Percentiles rank a stretch among this genome's conserved stretches.
phyloP scores from a whole-genome alignment of 2,113 vertebrate genomes.

The Delphinapterus leucas region DNA sequence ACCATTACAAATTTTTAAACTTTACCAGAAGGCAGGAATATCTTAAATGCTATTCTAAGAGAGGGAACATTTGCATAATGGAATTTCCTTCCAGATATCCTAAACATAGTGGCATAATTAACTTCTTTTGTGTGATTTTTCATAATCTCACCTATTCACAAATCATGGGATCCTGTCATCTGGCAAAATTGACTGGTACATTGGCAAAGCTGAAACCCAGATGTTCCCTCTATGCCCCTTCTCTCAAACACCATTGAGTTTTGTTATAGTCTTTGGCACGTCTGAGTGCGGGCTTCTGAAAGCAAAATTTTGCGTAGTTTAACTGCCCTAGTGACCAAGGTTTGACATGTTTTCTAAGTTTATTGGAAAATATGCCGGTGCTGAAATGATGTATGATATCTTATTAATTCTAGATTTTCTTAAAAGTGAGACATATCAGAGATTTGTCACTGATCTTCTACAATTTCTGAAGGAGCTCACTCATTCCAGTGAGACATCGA shows the following conservation, averaged over 20 bases:
- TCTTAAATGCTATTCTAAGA: neutral
- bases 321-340: neutral
- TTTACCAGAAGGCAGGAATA: neutral
- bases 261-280: neutral
- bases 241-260: neutral
- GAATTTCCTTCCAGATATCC: neutral
- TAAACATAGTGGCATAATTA: constrained; percentile 31
- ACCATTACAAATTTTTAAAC: neutral
- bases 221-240: neutral
- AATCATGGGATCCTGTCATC: neutral
- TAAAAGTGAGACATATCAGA: neutral
- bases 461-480: neutral
- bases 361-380: neutral
- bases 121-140: constrained; percentile 4
- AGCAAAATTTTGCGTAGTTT: neutral
- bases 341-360: neutral
- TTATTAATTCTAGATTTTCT: neutral
- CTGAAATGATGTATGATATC: neutral
- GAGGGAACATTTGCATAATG: neutral
- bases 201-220: constrained; percentile 31
- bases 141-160: neutral
- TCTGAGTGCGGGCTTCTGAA: neutral
- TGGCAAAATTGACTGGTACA: neutral
- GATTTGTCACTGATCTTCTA: neutral
- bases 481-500: neutral